Percentiles rank a stretch among this genome's conserved stretches.
Evolutionary conservation across 1,140 invertebrate species (phyloP).

Genomic region (Notospermus geniculatus): DNA sequence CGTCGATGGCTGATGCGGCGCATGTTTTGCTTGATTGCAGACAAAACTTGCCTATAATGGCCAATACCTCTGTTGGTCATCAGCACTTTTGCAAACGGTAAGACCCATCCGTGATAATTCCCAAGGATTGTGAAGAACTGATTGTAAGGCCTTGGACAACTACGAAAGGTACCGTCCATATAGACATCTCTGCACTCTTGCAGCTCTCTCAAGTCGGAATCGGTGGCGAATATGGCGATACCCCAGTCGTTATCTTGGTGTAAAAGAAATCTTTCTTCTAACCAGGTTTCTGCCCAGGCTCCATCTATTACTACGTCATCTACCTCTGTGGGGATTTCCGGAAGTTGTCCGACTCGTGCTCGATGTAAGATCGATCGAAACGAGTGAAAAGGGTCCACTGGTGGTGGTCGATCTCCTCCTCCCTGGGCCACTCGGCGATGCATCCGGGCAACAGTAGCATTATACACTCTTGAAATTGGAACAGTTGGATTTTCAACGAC

Average conservation of each 20-base stretch:
- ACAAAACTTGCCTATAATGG: slow-evolving; percentile 19
- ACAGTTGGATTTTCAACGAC: neutral
- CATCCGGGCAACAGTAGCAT: neutral
- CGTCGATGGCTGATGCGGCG: neutral
- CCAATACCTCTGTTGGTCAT: slow-evolving; percentile 12
- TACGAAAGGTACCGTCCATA: slow-evolving; percentile 4
- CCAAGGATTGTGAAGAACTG: slow-evolving; percentile 2
- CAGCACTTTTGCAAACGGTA: slow-evolving; percentile 2
- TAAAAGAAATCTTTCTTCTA: neutral
- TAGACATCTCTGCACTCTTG: neutral
- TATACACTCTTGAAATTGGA: neutral
- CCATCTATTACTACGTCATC: neutral
- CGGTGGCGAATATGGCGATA: neutral
- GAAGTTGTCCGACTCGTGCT: neutral
- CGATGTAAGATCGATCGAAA: neutral
- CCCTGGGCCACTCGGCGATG: neutral
- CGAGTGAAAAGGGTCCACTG: neutral
- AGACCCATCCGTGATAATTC: neutral
- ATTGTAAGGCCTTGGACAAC: neutral
- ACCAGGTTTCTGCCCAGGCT: neutral
- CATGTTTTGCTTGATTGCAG: slow-evolving; percentile 11
- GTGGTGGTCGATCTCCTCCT: neutral
- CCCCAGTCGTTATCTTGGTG: slow-evolving; percentile 8
- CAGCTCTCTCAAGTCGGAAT: neutral
- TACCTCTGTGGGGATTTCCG: neutral